Evolutionary conservation across 2,888 invertebrate genomes (phyloP).

Genomic region (Glaucopsyche alexis): DNA sequence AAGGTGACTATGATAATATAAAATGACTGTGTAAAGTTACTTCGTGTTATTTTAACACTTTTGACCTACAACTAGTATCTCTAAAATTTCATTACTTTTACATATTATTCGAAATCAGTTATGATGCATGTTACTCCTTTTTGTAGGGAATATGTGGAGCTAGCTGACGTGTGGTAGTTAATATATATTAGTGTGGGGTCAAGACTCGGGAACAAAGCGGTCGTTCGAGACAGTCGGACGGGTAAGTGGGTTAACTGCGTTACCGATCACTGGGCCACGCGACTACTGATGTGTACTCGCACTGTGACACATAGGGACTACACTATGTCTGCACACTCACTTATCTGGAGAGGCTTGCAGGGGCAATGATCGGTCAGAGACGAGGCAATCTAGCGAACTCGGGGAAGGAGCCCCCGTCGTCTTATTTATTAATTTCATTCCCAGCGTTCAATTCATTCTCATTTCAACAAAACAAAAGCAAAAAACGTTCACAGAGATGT

Average conservation of each 20-base stretch:
- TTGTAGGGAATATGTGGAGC: not conserved
- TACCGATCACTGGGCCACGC: not conserved
- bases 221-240: not conserved
- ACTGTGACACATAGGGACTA: not conserved
- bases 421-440: constrained; percentile 15
- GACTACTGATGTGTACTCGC: not conserved
- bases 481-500: not conserved
- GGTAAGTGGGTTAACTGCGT: not conserved
- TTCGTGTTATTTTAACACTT: too few species aligned
- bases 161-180: not conserved
- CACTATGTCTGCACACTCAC: not conserved
- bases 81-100: too few species aligned
- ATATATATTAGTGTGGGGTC: not conserved
- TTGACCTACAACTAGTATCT: too few species aligned
- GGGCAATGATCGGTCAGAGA: not conserved
- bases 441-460: constrained; percentile 12
- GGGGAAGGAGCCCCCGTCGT: not conserved
- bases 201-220: not conserved
- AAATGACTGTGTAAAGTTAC: too few species aligned
- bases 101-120: too few species aligned
- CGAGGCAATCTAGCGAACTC: not conserved
- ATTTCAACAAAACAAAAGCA: constrained; percentile 18
- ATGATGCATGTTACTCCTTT: not conserved
- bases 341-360: not conserved
- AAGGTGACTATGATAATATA: too few species aligned